Base-by-base conservation (phyloP, 2,888 invertebrate species). In the Cantharis nigra region DNA sequence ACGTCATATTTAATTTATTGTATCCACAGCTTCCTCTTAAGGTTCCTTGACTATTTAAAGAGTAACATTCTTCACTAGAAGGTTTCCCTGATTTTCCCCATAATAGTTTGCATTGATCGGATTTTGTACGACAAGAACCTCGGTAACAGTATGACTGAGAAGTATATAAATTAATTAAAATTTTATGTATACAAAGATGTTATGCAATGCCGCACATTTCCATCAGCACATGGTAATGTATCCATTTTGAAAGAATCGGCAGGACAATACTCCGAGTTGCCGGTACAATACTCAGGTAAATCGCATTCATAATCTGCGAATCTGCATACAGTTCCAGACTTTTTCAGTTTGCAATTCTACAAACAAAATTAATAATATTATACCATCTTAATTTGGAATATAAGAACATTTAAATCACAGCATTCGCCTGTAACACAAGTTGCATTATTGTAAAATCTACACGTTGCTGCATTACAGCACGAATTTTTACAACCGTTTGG, bases 391-490 rank as follows among this genome's bases (percentile, higher is more conserved):
- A 65, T 71, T 3, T n/a, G 13, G 63, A 49, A 1, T 5, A 13
- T 16, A 82, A 90, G 89, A 84, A 95, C 94, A 86, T 90, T 89
- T 70, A 95, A 88, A 88, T 99, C 97, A 88, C 99, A 99, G 89
- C 99, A 99, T 83, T 93, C 93, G 5, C 99, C 99, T 0, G 96
- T 96, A 0, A 97, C 98, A 89, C 99, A 99, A 14, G 95, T 95
- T 1, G 99, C 98, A 88, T 97, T 97, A 67, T 90, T 83, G 81
- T 94, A 92, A 80, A 99, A 89, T 92, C 94, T 95, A 89, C 99
- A 99, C 3, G 95, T 94, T 30, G 91, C 90, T 0, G 96, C 94
- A 88, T 95, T 93, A 86, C 97, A 98, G 86, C 97, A 98, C 9
- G 93, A 92, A 88, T 93, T 97, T 85, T 93, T 93, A 90, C 96